phyloP scores from a whole-genome alignment of 2,888 invertebrate species.

The Oligia strigilis region DNA sequence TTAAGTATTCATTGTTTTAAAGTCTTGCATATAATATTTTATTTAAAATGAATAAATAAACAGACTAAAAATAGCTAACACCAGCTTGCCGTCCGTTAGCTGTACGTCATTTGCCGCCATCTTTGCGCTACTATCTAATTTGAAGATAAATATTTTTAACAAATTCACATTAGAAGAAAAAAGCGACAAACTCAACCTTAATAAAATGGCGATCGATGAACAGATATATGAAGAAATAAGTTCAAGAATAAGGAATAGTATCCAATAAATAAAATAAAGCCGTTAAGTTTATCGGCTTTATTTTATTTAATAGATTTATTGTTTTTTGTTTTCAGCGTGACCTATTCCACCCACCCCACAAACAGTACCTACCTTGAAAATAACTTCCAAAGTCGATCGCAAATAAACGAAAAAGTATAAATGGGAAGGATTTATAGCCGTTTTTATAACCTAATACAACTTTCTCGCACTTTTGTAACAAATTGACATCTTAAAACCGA shows the following conservation, averaged over 20 bases:
- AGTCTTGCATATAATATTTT: too few relatives aligned
- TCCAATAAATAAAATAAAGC: slow-evolving; percentile 53
- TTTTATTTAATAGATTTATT: slow-evolving; percentile 8
- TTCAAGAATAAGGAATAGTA: slow-evolving; percentile 31
- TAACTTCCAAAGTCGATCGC: slow-evolving; percentile 74
- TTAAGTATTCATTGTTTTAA: too few relatives aligned
- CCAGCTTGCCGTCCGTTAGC: background rate
- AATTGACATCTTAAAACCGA: slow-evolving; percentile 77
- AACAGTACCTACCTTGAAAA: slow-evolving; percentile 71
- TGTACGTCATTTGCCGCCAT: background rate
- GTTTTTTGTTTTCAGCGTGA: slow-evolving; percentile 32
- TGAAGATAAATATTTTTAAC: background rate
- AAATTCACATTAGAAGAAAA: background rate
- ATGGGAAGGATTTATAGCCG: slow-evolving; percentile 76
- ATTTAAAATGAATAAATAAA: background rate
- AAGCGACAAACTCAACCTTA: slow-evolving; percentile 5
- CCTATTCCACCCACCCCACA: slow-evolving; percentile 60
- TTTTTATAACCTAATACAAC: slow-evolving; percentile 78
- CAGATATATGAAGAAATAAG: slow-evolving; percentile 19
- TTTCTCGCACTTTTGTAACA: slow-evolving; percentile 77
- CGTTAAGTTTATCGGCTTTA: slow-evolving; percentile 41
- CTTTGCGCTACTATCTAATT: background rate
- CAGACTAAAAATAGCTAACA: background rate
- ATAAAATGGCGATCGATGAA: slow-evolving; percentile 24
- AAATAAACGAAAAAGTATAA: slow-evolving; percentile 78